A percentile compares a stretch with the other conserved stretches of the same genome.
Evolutionary conservation across 1,140 invertebrate genomes (phyloP).

Genomic region (Zelostemma sp.): DNA sequence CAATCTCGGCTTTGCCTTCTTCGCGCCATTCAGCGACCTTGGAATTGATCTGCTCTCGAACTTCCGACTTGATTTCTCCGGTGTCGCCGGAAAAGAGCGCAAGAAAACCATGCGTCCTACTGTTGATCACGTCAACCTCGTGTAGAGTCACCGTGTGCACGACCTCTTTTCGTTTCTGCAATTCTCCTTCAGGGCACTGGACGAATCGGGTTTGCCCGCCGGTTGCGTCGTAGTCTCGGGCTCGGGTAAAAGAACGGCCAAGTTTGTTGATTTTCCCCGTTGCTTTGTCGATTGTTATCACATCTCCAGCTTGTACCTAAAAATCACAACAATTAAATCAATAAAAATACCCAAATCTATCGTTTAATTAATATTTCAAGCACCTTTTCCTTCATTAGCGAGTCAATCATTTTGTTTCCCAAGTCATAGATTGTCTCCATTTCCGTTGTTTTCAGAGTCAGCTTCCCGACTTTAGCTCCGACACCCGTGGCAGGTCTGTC

Average conservation of each 20-base stretch:
- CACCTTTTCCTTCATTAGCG: conserved; percentile 96
- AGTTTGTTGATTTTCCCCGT: conserved; percentile 97
- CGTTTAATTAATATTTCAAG: too few relatives aligned
- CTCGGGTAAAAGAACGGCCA: conserved; percentile 94
- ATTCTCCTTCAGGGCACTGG: conserved; percentile 97
- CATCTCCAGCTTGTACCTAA: conserved; percentile 93
- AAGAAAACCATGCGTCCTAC: conserved; percentile 95
- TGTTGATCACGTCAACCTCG: conserved; percentile 99
- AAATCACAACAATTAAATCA: conserved; percentile 1
- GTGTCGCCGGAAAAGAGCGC: conserved; percentile 98
- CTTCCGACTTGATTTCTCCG: conserved; percentile 98
- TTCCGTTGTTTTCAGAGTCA: conserved; percentile 98
- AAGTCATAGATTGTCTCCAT: conserved; percentile 99
- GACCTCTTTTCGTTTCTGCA: conserved; percentile 99
- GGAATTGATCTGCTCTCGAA: conserved; percentile 98
- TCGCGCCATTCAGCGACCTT: conserved; percentile 99
- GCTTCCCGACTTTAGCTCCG: conserved; percentile 91
- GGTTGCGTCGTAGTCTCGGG: conserved; percentile 98
- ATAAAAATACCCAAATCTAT: background rate
- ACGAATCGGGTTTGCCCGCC: conserved; percentile 95
- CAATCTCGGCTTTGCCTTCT: conserved; percentile 98
- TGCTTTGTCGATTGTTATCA: conserved; percentile 98
- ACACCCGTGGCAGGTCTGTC: conserved; percentile 93
- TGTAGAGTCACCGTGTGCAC: conserved; percentile 99
- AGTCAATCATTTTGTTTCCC: conserved; percentile 99